phyloP scores from a whole-genome alignment of 2,888 invertebrate genomes.

The Nyleta sp. region DNA sequence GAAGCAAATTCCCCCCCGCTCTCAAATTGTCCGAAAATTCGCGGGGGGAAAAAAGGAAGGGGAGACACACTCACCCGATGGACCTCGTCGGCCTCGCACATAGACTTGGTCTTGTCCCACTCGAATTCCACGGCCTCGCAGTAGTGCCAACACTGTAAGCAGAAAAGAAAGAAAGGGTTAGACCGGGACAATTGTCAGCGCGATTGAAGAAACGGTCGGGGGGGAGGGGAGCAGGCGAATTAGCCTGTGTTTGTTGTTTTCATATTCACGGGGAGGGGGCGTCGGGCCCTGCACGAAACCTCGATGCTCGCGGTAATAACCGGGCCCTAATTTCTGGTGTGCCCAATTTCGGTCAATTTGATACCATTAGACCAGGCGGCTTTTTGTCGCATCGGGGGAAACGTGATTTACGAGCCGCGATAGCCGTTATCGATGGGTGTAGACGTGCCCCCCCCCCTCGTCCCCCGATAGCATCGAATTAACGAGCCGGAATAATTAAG shows the following conservation, averaged over 20 bases:
- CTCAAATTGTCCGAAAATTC: background rate
- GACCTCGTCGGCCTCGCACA: constrained; percentile 70
- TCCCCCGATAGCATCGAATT: constrained; percentile 68
- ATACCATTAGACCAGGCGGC: constrained; percentile 56
- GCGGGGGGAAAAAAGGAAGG: too few species aligned
- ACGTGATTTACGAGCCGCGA: constrained; percentile 69
- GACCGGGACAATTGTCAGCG: constrained; percentile 67
- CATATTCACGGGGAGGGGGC: too few species aligned
- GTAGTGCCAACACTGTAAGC: constrained; percentile 79
- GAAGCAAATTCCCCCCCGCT: too few species aligned
- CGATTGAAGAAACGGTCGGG: constrained; percentile 69
- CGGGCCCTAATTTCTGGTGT: constrained; percentile 47
- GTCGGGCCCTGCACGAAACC: too few species aligned
- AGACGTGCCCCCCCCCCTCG: constrained; percentile 22
- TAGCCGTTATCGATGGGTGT: constrained; percentile 70
- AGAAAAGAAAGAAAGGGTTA: constrained; percentile 65
- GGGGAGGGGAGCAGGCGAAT: too few species aligned
- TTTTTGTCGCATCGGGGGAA: too few species aligned
- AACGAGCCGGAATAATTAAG: constrained; percentile 64
- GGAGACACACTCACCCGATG: constrained; percentile 56
- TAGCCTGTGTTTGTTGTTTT: too few species aligned
- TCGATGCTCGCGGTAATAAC: too few species aligned
- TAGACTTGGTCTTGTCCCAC: constrained; percentile 76
- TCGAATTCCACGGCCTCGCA: constrained; percentile 78
- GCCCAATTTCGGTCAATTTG: constrained; percentile 52